Conservation (phyloP, 2,113 vertebrate species). For the Gymnogyps californianus region DNA sequence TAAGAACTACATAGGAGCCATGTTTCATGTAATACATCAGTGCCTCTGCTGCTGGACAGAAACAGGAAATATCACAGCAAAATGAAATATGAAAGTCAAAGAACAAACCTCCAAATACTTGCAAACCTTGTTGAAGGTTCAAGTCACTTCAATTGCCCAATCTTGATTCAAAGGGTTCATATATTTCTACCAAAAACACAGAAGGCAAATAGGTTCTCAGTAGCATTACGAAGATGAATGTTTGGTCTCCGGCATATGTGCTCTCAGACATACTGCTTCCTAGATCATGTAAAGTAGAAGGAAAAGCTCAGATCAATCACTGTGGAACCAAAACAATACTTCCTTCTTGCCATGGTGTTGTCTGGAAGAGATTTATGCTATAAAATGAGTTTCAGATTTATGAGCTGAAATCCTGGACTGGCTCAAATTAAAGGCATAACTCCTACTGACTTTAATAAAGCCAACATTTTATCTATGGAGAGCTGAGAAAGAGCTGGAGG, state of each 20-base stretch:
- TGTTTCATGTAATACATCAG: not conserved
- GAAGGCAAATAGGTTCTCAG: not conserved
- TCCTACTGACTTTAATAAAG: not conserved
- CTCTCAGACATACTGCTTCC: not conserved
- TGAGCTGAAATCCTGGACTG: not conserved
- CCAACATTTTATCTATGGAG: not conserved
- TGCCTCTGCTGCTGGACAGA: not conserved
- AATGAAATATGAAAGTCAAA: not conserved
- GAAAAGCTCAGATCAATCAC: not conserved
- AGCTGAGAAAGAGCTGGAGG: not conserved
- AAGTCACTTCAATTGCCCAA: not conserved
- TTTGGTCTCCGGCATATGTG: not conserved
- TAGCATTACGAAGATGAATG: not conserved
- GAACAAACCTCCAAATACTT: not conserved
- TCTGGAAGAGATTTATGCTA: not conserved
- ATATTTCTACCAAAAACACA: not conserved
- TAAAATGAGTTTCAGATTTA: not conserved
- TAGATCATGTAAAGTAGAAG: not conserved
- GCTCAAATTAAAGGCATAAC: not conserved
- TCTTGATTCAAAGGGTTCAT: not conserved
- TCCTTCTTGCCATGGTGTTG: not conserved
- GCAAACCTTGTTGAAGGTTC: not conserved
- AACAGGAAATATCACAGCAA: not conserved
- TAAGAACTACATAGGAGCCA: not conserved
- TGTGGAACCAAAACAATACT: not conserved